Evolutionary conservation across 2,888 invertebrate species (phyloP).

Genomic region (Orgyia antiqua): DNA sequence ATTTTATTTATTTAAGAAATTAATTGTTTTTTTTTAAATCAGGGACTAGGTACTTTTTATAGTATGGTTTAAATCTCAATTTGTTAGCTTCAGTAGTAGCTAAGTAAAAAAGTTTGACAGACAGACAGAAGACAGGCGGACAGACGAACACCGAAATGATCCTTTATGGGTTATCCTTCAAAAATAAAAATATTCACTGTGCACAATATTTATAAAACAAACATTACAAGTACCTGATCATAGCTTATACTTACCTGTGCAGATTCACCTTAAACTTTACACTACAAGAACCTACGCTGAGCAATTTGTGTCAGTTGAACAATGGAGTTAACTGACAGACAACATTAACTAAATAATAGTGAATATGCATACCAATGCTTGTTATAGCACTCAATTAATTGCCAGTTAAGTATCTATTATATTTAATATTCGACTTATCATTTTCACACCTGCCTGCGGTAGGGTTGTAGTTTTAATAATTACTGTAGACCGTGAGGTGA

Average conservation of each 20-base stretch:
- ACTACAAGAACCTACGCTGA: conserved; percentile 50
- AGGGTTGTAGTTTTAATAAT: conserved; percentile 42
- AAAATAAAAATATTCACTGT: no score
- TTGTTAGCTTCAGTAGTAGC: no score
- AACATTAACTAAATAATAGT: conserved; percentile 55
- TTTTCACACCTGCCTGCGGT: conserved; percentile 58
- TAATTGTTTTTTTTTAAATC: no score
- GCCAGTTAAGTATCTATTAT: conserved; percentile 40
- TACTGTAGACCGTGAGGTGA: not conserved
- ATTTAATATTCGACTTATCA: conserved; percentile 47
- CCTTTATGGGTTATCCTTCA: no score
- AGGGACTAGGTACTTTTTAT: no score
- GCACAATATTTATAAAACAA: no score
- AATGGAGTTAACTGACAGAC: conserved; percentile 57
- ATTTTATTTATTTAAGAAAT: no score
- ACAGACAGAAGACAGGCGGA: no score
- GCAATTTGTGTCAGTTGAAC: conserved; percentile 61
- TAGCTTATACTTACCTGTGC: not conserved
- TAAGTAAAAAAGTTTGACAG: no score
- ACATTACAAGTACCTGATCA: no score
- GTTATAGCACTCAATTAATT: conserved; percentile 61
- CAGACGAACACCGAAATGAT: no score
- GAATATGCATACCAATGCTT: conserved; percentile 64
- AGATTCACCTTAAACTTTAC: conserved; percentile 34
- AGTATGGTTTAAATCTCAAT: no score